phyloP scores from a whole-genome alignment of 2,888 invertebrate species.

The Hoplodrina blanda region DNA sequence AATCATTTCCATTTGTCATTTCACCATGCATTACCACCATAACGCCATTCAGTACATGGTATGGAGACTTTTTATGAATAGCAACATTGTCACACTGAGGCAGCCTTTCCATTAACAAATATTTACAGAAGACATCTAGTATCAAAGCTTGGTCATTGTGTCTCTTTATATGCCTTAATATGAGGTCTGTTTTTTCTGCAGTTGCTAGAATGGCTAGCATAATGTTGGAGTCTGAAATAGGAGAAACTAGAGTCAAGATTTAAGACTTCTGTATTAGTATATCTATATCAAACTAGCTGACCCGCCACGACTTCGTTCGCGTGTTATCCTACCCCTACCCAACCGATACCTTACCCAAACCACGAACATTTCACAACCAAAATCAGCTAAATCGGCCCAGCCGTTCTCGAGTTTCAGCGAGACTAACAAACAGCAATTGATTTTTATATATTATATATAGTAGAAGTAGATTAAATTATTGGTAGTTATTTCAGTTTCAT shows the following conservation, averaged over 20 bases:
- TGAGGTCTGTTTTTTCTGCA: slow-evolving; percentile 73
- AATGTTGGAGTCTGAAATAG: slow-evolving; percentile 69
- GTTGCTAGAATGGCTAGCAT: slow-evolving; percentile 77
- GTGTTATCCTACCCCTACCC: too few species aligned
- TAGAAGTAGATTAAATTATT: too few species aligned
- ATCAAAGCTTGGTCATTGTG: slow-evolving; percentile 54
- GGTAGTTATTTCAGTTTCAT: too few species aligned
- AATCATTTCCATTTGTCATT: slow-evolving; percentile 32
- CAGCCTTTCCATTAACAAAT: slow-evolving; percentile 77
- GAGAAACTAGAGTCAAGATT: not conserved
- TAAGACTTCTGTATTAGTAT: not conserved
- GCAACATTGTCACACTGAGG: slow-evolving; percentile 66
- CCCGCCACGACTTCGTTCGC: too few species aligned
- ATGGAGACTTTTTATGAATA: slow-evolving; percentile 76
- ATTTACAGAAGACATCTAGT: slow-evolving; percentile 69
- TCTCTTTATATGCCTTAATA: slow-evolving; percentile 71
- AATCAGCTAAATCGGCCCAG: too few species aligned
- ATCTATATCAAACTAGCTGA: too few species aligned
- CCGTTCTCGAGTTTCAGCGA: too few species aligned
- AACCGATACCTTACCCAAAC: too few species aligned
- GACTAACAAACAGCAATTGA: too few species aligned
- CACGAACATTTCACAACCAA: too few species aligned
- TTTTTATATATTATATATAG: too few species aligned
- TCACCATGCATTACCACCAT: slow-evolving; percentile 71
- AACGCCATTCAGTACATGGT: slow-evolving; percentile 78